Evolutionary conservation across 2,888 invertebrate species (phyloP), one percentile per base, ranked within the genome.

Genomic region (Geophilus truncorum): DNA sequence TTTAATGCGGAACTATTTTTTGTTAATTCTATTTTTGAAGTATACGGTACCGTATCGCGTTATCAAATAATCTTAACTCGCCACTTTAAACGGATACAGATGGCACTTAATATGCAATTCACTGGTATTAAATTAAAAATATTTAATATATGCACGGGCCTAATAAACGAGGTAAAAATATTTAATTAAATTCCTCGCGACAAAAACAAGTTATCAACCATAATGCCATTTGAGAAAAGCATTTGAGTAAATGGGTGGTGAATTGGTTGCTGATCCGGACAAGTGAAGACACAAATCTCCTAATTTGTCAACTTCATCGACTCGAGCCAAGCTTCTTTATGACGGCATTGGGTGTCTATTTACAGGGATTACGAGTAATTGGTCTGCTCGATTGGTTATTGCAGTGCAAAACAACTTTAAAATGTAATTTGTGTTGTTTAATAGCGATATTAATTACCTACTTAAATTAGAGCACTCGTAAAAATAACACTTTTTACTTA

Each of bases 201-300:
- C 4, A 57, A 57, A 6, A 57, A 57, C 10, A 21, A 21, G 6
- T 6, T 75, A n/a, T 23, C 3, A 30, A 12, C 10, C 3, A 21
- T 25, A 4, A 25, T 28, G 1, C 28, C 25, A 30, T 75, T 30
- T 75, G 45, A 45, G 45, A n/a, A 45, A 23, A 23, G 28, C 25
- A 23, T 30, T 4, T 75, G 75, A 75, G 75, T 75, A 75, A 75
- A 30, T 30, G 75, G 30, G 7, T 45, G n/a, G 45, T 45, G 75
- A 75, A 75, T 30, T 75, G 28, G 75, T n/a, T 75, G 12, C 21
- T 75, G 75, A 75, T 75, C 75, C 75, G 75, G 21, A 23, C 2
- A 75, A 75, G 75, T 75, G 75, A 75, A 28, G 75, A 75, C 75
- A 28, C 28, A 30, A 75, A 75, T 75, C 75, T 30, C 28, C 75